A percentile compares a stretch with the other conserved stretches of the same genome.
These are phyloP conservation scores for Drosophila truncata DNA, from an alignment of 1,140 invertebrate species.

Conservation along the genomic window DNA sequence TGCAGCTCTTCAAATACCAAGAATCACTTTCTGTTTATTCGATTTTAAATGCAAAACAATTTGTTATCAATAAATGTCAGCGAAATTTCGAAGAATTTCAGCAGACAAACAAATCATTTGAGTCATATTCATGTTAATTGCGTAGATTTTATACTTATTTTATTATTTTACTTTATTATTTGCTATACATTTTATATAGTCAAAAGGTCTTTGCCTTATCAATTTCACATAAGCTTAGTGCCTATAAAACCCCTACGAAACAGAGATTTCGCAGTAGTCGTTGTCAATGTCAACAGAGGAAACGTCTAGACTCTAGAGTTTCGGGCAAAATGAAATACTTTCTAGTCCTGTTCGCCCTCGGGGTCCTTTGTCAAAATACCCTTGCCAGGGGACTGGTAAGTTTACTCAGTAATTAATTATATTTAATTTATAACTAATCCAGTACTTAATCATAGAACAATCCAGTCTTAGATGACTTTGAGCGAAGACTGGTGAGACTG, in stretches of 20 bases:
- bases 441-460: not conserved
- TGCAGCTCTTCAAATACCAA: not conserved
- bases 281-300: not conserved
- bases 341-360: not conserved
- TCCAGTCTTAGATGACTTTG: not conserved
- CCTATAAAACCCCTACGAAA: not conserved
- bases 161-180: too few relatives aligned
- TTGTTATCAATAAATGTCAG: not conserved
- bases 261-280: not conserved
- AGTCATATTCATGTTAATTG: not conserved
- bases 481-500: constrained; percentile 2
- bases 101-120: not conserved
- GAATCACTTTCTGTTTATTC: not conserved
- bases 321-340: not conserved
- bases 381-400: constrained; percentile 1
- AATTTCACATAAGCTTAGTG: too few relatives aligned
- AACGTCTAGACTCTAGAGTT: not conserved
- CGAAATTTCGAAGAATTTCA: not conserved
- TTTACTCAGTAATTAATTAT: not conserved
- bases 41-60: not conserved
- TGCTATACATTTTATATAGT: not conserved
- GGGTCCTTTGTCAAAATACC: not conserved
- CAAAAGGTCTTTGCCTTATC: constrained; percentile 1
- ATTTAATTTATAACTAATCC: not conserved
- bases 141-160: not conserved